These are phyloP conservation scores for Drosophila yooni DNA, from an alignment of 2,888 invertebrate genomes.

Conservation along the genomic window DNA sequence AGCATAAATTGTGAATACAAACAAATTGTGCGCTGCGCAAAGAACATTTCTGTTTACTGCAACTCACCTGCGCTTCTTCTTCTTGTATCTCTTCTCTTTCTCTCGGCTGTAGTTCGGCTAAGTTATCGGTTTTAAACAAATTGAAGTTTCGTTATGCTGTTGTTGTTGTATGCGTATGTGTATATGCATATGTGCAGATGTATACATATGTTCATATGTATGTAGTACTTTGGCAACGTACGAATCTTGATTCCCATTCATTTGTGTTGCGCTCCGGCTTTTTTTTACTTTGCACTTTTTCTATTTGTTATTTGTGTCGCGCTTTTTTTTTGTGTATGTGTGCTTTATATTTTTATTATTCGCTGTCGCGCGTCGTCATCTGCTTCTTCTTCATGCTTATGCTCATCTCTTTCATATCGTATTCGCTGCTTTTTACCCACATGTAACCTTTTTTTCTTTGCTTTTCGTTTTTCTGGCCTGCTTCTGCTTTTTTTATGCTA, in stretches of 20 bases:
- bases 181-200: constrained; percentile 37
- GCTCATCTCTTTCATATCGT: constrained; percentile 38
- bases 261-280: constrained; percentile 54
- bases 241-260: constrained; percentile 62
- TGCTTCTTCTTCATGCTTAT: constrained; percentile 20
- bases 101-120: constrained; percentile 16
- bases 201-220: constrained; percentile 40
- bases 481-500: constrained; percentile 48
- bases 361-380: constrained; percentile 36
- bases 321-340: constrained; percentile 18
- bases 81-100: constrained; percentile 8
- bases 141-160: constrained; percentile 47
- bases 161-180: constrained; percentile 45
- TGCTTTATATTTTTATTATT: constrained; percentile 22
- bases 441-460: constrained; percentile 48
- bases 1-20: constrained; percentile 40
- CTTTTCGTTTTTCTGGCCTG: constrained; percentile 30
- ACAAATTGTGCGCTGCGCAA: constrained; percentile 25
- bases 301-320: constrained; percentile 47
- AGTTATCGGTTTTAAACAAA: constrained; percentile 45
- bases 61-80: constrained; percentile 69
- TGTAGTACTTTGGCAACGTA: constrained; percentile 62
- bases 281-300: constrained; percentile 32
- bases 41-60: constrained; percentile 31
- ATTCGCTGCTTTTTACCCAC: constrained; percentile 48